phyloP scores from a whole-genome alignment of 2,113 vertebrate genomes.

The Uria lomvia region DNA sequence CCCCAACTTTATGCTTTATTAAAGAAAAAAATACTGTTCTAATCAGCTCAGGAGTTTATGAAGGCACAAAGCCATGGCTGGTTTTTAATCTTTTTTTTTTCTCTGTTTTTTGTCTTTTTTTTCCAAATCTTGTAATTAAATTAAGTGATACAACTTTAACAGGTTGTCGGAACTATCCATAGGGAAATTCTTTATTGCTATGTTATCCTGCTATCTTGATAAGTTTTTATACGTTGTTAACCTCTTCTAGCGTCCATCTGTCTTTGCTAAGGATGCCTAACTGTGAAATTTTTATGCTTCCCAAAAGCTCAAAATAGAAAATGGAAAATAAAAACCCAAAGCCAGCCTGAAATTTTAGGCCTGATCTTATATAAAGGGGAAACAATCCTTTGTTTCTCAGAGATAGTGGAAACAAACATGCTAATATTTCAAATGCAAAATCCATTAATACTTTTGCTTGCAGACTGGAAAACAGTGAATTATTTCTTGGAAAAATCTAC shows the following conservation, averaged over 20 bases:
- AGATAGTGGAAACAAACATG: not conserved
- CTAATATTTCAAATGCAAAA: not conserved
- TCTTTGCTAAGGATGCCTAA: not conserved
- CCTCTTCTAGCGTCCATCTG: not conserved
- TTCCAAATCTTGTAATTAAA: not conserved
- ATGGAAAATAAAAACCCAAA: not conserved
- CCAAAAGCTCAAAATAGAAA: not conserved
- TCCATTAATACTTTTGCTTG: not conserved
- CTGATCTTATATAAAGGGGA: not conserved
- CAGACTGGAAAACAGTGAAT: not conserved
- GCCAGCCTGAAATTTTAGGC: not conserved
- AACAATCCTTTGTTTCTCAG: not conserved
- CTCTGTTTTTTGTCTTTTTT: not conserved
- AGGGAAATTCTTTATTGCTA: not conserved
- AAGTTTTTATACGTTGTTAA: not conserved
- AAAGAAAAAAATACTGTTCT: not conserved
- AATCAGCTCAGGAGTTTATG: not conserved
- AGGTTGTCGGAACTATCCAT: not conserved
- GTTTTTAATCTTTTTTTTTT: too few relatives aligned
- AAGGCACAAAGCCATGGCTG: not conserved
- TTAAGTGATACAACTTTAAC: not conserved
- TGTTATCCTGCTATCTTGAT: not conserved
- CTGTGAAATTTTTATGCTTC: not conserved
- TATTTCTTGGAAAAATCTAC: not conserved
- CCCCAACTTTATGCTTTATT: not conserved